A percentile compares a stretch with the other conserved stretches of the same genome.
phyloP scores from a whole-genome alignment of 2,888 invertebrate species.

The Bombylius discolor region DNA sequence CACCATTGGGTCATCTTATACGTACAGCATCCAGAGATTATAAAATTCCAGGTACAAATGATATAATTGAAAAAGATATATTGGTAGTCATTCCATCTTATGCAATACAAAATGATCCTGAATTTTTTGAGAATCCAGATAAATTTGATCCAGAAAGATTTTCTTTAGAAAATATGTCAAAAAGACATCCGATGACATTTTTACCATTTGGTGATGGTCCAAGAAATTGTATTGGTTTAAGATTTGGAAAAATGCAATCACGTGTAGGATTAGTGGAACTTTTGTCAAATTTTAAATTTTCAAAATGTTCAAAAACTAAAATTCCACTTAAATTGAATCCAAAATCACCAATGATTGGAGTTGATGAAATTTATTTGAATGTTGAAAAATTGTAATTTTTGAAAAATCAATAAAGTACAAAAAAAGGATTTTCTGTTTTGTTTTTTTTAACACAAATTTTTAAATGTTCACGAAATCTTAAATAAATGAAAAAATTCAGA shows the following conservation, averaged over 20 bases:
- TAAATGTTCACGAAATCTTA: neutral
- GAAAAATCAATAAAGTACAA: neutral
- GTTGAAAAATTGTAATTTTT: constrained; percentile 14
- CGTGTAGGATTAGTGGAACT: constrained; percentile 8
- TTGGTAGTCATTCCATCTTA: constrained; percentile 38
- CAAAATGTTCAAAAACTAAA: neutral
- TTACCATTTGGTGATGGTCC: constrained; percentile 37
- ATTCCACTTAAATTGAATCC: constrained; percentile 1
- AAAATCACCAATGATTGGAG: constrained; percentile 6
- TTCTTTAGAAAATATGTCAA: constrained; percentile 24
- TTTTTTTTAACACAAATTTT: neutral
- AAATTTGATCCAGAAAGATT: constrained; percentile 46
- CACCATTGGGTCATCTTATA: constrained; percentile 29
- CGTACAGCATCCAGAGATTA: constrained; percentile 28
- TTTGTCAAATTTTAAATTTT: constrained; percentile 16
- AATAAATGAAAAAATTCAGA: neutral
- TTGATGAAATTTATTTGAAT: constrained; percentile 13
- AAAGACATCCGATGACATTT: constrained; percentile 20
- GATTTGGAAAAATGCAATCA: constrained; percentile 27
- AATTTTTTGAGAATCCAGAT: constrained; percentile 43
- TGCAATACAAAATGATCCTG: constrained; percentile 42
- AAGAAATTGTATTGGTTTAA: constrained; percentile 33
- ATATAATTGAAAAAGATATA: constrained; percentile 32
- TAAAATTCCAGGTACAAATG: constrained; percentile 22
- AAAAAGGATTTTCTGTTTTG: neutral